Evolutionary conservation across 37 sponge, comb jelly and placozoan species (phyloP), one percentile per base, ranked within the genome.

Genomic region (Cladorhizidae sp.): DNA sequence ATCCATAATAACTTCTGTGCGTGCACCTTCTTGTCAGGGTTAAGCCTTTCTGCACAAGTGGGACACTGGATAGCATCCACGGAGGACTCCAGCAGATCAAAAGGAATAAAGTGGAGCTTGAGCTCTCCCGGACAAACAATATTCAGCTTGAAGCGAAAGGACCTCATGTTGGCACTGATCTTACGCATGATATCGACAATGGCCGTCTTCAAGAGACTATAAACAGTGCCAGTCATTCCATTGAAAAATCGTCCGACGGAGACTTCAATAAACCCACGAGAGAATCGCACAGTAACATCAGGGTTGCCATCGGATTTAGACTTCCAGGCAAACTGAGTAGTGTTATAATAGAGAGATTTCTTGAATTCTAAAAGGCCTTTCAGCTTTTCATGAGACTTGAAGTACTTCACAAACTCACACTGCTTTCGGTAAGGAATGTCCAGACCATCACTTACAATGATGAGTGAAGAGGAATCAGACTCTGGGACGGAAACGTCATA

Each of bases 81-180:
- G 0, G 42, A 8, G 1, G 38, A 29, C 22, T 37, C 40, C 15
- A 28, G 35, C 1, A 58, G 31, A 39, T 75, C 18, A 33, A 75
- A 75, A 1, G 58, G 59, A 55, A 75, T 54, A 52, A 57, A 75
- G 39, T 75, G 76, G 55, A 33, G 42, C 5, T 25, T 71, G 40
- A 9, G 21, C 21, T 36, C 12, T 28, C 55, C 28, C 21, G 76
- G 76, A 37, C 76, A 75, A 7, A 57, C 40, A 37, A 75, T 37
- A 1, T 56, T 22, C 0, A 57, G 35, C 5, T 57, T 52, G 36
- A 23, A 75, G 21, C 59, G 26, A 14, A 75, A 39, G 18, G 26
- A 2, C 11, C 6, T 18, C 14, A 75, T 22, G 18, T 33, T 6
- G 1, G 36, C 23, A 29, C 54, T 2, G 22, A 75, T 37, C 17